Evolutionary conservation across 2,113 vertebrate species (phyloP).

Genomic region (Speoplatyrhinus poulsoni): DNA sequence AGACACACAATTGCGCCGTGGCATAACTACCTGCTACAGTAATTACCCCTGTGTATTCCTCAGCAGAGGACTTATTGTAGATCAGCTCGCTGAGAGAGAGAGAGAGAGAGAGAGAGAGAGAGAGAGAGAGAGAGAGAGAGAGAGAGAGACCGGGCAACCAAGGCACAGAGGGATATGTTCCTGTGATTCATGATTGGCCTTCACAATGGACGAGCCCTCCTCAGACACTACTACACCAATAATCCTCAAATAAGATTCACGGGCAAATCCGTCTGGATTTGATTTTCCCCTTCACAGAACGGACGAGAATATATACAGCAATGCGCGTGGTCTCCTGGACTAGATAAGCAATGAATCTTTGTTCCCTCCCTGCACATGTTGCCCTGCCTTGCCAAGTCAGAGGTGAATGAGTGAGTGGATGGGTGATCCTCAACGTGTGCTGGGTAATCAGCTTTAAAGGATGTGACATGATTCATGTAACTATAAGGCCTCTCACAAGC

Average conservation of each 20-base stretch:
- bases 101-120: not conserved
- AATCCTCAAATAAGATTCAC: too few species aligned
- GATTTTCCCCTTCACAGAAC: too few species aligned
- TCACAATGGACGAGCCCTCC: too few species aligned
- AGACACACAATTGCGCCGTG: too few species aligned
- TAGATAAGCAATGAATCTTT: slow-evolving; percentile 8
- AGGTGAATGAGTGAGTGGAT: slow-evolving; percentile 26
- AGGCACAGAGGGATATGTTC: too few species aligned
- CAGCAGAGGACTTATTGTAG: too few species aligned
- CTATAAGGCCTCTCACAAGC: not conserved
- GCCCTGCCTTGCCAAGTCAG: slow-evolving; percentile 27
- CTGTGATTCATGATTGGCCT: too few species aligned
- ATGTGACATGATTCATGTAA: not conserved
- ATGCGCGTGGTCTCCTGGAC: not conserved
- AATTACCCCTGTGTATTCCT: too few species aligned
- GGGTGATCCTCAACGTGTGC: slow-evolving; percentile 18
- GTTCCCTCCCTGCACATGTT: slow-evolving; percentile 18
- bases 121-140: not conserved
- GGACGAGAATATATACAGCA: not conserved
- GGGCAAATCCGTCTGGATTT: too few species aligned
- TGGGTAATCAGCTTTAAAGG: slow-evolving; percentile 19
- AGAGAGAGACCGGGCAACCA: not conserved
- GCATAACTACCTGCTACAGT: too few species aligned
- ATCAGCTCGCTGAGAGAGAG: not conserved
- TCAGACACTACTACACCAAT: too few species aligned